Evolutionary conservation across 2,797 vertebrate genomes (phyloP).

Genomic region (Tinamus major): DNA sequence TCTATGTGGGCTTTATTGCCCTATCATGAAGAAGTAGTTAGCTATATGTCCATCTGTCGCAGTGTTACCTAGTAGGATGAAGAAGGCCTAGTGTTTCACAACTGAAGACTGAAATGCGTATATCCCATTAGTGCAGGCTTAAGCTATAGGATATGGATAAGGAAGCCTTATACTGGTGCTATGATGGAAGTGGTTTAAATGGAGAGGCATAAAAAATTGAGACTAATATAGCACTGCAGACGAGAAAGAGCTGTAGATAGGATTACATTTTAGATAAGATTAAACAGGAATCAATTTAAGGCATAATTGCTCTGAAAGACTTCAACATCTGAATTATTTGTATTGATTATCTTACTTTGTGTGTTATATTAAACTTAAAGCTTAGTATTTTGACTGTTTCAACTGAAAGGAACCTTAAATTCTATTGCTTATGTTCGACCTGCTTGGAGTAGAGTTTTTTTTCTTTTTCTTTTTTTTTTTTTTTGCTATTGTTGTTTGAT

Average conservation of each 20-base stretch:
- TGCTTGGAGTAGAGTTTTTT: neutral
- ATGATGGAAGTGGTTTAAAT: neutral
- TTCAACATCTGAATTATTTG: neutral
- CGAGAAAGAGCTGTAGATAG: neutral
- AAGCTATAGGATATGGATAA: neutral
- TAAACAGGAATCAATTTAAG: neutral
- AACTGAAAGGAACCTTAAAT: neutral
- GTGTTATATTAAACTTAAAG: neutral
- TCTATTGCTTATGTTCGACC: neutral
- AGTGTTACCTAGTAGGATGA: neutral
- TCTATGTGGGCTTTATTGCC: rapidly evolving
- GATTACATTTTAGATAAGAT: neutral
- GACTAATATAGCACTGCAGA: neutral
- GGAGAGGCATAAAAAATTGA: neutral
- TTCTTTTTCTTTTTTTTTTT: neutral
- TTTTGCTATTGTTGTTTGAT: neutral
- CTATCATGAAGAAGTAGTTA: neutral
- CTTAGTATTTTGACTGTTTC: neutral
- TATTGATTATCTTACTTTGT: neutral
- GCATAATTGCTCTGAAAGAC: neutral
- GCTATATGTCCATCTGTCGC: neutral
- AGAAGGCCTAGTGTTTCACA: neutral
- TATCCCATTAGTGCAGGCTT: neutral
- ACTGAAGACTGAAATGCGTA: neutral
- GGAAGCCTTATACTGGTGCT: neutral